Percentiles rank a stretch among this genome's conserved stretches.
Conservation (phyloP, 2,797 vertebrate species). For the Sphenopsis melanotis region DNA sequence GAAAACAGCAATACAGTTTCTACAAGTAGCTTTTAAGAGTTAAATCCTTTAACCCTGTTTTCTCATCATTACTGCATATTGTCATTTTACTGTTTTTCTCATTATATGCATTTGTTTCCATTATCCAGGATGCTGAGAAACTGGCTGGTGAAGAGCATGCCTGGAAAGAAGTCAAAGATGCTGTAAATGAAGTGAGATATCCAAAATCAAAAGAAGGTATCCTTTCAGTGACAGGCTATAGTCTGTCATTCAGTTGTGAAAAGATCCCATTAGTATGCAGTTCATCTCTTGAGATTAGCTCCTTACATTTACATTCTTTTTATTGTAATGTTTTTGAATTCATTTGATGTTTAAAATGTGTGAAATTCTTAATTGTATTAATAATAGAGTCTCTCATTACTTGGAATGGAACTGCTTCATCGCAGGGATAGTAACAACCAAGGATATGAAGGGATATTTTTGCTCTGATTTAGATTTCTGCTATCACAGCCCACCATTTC, state of each 20-base stretch:
- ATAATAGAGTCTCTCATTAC: neutral
- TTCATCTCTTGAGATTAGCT: neutral
- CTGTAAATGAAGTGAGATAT: conserved; percentile 76
- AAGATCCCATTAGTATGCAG: neutral
- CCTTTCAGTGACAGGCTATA: conserved; percentile 66
- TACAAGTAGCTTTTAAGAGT: neutral
- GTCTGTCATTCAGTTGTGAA: neutral
- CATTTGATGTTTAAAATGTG: neutral
- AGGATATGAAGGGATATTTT: neutral
- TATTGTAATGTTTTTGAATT: neutral
- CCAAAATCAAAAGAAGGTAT: conserved; percentile 84
- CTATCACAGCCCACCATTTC: neutral
- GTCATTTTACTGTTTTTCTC: neutral
- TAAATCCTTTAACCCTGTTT: neutral
- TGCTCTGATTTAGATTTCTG: neutral
- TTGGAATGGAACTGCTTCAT: neutral
- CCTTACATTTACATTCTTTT: neutral
- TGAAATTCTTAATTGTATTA: neutral
- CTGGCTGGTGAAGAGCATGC: conserved; percentile 78
- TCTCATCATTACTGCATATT: neutral
- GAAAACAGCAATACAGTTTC: neutral
- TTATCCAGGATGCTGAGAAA: conserved; percentile 84
- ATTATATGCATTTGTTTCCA: conserved; percentile 28
- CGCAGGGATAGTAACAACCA: neutral
- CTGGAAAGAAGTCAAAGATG: conserved; percentile 80